Evolutionary conservation across 2,888 invertebrate genomes (phyloP), one percentile per base, ranked within the genome.

Genomic region (Drosophila mettleri): DNA sequence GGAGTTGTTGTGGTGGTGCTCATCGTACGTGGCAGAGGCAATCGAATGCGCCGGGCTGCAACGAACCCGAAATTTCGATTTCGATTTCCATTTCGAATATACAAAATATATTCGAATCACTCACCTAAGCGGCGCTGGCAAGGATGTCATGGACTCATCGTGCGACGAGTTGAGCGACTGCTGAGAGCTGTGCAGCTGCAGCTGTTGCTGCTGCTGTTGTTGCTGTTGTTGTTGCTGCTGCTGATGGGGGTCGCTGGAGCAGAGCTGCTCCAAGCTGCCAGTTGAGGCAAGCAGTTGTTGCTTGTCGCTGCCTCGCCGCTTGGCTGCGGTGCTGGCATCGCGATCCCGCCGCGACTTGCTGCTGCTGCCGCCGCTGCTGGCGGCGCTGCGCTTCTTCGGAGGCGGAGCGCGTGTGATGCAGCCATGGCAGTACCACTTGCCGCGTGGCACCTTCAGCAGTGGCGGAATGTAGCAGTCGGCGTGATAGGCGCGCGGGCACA

Each of bases 391-490:
- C 74, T 95, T 95, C 88, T 94, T 95, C 89, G 95, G 95, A 48
- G 95, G 94, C 70, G 97, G 97, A 80, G 97, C 97, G 86, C 97
- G 97, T 29, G 96, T 94, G 74, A 96, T 94, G 92, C 98, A 98
- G 75, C 96, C 96, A 16, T 96, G 94, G 92, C 98, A 98, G 92
- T 97, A 97, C 97, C 97, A 97, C 89, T 96, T 97, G 88, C 96
- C 97, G 79, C 95, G 94, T 3, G 97, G 97, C 90, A 95, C 95
- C 94, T 96, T 96, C 84, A 95, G 93, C 89, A 97, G 93, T 38
- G 97, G 96, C 39, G 98, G 98, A 91, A 96, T 96, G 89, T 98
- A 95, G 92, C 99, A 99, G 92, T 98, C 98, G 72, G 96, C 96
- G 91, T 99, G 98, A 93, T 97, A 98, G 55, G 97, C 97, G 58